Percentiles rank a stretch among this genome's conserved stretches.
phyloP scores from a whole-genome alignment of 2,888 invertebrate species.

The Acrocyrtus sp. region DNA sequence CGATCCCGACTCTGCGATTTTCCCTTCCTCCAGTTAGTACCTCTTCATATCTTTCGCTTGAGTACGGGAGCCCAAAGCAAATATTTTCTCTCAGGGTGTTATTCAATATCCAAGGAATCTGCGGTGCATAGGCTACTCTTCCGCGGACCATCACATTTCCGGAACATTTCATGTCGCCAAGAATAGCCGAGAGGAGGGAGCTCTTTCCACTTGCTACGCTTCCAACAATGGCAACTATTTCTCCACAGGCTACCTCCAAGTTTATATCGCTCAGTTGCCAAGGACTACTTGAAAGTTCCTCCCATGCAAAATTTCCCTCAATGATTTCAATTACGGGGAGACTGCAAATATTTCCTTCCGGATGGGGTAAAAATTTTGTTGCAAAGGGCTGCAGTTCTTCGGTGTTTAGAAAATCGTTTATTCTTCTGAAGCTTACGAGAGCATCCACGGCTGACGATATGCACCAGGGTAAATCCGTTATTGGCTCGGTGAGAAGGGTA shows the following conservation, averaged over 20 bases:
- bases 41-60: constrained; percentile 65
- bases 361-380: constrained; percentile 20
- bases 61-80: constrained; percentile 67
- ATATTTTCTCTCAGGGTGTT: constrained; percentile 69
- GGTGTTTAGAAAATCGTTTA: constrained; percentile 68
- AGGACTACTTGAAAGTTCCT: neutral
- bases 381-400: constrained; percentile 69
- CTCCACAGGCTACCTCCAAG: neutral
- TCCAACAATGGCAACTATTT: constrained; percentile 65
- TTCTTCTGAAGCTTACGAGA: constrained; percentile 66
- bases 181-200: constrained; percentile 68
- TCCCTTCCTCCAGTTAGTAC: constrained; percentile 68
- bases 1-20: constrained; percentile 69
- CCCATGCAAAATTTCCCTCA: constrained; percentile 28
- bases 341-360: neutral
- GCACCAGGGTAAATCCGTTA: constrained; percentile 69
- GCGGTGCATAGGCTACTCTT: constrained; percentile 70
- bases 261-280: constrained; percentile 24
- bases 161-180: constrained; percentile 67
- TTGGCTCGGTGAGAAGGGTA: constrained; percentile 70
- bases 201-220: constrained; percentile 69
- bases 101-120: constrained; percentile 72
- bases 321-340: constrained; percentile 20
- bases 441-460: constrained; percentile 63
- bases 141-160: constrained; percentile 51